Base-by-base conservation (phyloP, 2,797 vertebrate species). In the Lacerta bilineata region DNA sequence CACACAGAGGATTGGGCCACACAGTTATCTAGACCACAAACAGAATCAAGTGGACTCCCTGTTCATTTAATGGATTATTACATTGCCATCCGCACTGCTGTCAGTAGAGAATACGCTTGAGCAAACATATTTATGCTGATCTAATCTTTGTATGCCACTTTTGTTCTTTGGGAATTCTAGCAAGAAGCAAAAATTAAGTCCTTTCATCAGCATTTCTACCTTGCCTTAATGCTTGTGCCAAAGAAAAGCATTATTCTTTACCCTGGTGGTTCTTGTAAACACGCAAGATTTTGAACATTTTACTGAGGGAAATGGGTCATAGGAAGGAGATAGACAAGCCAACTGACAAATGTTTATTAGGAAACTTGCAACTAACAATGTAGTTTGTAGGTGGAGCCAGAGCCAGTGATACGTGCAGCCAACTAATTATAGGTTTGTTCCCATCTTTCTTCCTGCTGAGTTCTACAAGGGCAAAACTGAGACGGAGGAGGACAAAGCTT, bases 121-220 rank as follows among this genome's bases (percentile, higher is more conserved):
- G 9, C 15, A 50, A 71, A 79, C 6, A 74, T 50, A 46, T 20
- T 15, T 39, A 50, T 46, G 18, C 29, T 87, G 50, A 71, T 61
- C 72, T 90, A 43, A 55, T 68, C 55, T 36, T 29, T 29, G 3
- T 68, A 72, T 61, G 1, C 78, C 78, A 88, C 43, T 93, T 86
- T 77, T 0, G 2, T 90, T 83, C 91, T 77, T 89, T 92, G 83
- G 72, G 8, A 8, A 75, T 55, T 85, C 88, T 43, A 75, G 39
- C 78, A 41, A 74, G 13, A 74, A 64, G 20, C 46, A 36, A 69
- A 17, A 72, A 74, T 3, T 17, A 41, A n/a, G 82, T 46, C 27
- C 6, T 66, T n/a, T 82, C 39, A 81, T 71, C 64, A 39, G 46
- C 10, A n/a, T 78, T 84, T 66, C 23, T 3, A 55, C 23, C 23